Evolutionary conservation across 2,113 vertebrate genomes (phyloP), one percentile per base, ranked within the genome.

Genomic region (Chlorocebus sabaeus): DNA sequence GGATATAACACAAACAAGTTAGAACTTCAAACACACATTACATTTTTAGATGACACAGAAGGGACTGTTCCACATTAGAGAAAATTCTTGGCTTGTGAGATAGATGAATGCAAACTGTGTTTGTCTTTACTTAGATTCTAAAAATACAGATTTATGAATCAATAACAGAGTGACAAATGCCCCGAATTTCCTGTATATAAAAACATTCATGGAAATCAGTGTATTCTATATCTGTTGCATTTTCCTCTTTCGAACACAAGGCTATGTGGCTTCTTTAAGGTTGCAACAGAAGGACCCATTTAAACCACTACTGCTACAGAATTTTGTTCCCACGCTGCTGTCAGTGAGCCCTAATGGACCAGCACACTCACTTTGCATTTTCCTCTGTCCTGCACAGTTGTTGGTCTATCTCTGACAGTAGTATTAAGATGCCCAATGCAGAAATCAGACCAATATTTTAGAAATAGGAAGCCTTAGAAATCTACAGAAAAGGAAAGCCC

Each of bases 131-230:
- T 96, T 90, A 83, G 27, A 50, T 64, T 93, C 94, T 97, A 96
- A 97, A 96, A 96, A 89, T 93, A 82, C 10, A 79, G 52, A 91
- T 86, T 92, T 78, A 73, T 48, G 68, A 96, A 79, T 91, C 90
- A 89, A 80, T 81, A 61, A 83, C 87, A 89, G 96, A 88, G 67
- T 83, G 73, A 92, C 68, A 95, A 89, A 90, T 95, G 30, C 45
- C 68, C 81, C 35, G 14, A 12, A 72, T 89, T 96, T 95, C 93
- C 93, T 92, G 94, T 97, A 95, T 93, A 93, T 45, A 89, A 83
- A 97, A 94, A 82, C 85, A 84, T 35, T 85, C 43, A 8, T 82
- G 67, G 68, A 97, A 93, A 86, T 43, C 79, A 64, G 32, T 35
- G 57, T n/a, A n/a, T 76, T 75, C 48, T 57, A 40, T 61, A 82